Evolutionary conservation across 2,113 vertebrate genomes (phyloP).

Genomic region (Panthera tigris): DNA sequence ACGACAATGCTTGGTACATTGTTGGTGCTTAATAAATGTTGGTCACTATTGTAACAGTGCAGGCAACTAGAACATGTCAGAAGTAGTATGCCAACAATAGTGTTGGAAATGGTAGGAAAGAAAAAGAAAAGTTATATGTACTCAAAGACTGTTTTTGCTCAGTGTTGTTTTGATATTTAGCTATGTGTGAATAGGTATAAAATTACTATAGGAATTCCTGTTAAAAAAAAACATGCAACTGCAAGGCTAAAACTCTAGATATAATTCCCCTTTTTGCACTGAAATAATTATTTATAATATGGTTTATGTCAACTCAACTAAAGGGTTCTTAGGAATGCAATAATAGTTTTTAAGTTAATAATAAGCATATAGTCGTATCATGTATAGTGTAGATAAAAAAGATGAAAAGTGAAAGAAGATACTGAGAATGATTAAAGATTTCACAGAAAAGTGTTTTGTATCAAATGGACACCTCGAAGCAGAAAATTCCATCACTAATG

Average conservation of each 20-base stretch:
- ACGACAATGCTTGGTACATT: neutral
- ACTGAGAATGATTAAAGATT: neutral
- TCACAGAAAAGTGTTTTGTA: neutral
- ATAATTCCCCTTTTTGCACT: neutral
- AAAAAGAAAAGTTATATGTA: neutral
- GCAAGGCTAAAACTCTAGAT: neutral
- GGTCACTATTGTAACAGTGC: neutral
- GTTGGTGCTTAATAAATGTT: neutral
- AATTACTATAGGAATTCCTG: neutral
- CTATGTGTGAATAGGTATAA: neutral
- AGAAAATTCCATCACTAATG: neutral
- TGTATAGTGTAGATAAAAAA: neutral
- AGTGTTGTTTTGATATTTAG: neutral
- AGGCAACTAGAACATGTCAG: neutral
- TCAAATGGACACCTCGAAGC: neutral
- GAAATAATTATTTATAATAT: neutral
- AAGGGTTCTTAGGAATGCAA: neutral
- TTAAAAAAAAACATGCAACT: neutral
- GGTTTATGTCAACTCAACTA: neutral
- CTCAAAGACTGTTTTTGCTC: neutral
- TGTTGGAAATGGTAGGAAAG: neutral
- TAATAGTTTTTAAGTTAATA: neutral
- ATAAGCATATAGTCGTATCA: neutral
- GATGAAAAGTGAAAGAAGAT: neutral
- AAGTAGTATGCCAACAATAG: neutral